Conservation (phyloP, 2,888 invertebrate species). For the Limnephilus rhombicus region DNA sequence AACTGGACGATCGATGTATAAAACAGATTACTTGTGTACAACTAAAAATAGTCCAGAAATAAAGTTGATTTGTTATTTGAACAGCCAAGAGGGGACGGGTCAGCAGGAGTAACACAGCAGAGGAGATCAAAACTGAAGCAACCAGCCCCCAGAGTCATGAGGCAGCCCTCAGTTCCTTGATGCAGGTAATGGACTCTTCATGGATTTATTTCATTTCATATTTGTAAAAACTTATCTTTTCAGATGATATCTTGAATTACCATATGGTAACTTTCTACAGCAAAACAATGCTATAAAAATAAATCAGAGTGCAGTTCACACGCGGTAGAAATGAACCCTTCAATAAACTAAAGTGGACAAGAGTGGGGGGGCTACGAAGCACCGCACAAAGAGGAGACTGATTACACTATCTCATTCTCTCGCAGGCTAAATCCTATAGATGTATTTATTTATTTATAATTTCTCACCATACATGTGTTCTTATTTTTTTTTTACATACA, state of each 20-base stretch:
- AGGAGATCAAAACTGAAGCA: neutral
- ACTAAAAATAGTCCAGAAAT: neutral
- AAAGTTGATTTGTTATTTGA: neutral
- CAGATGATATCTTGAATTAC: neutral
- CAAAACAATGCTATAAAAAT: too few relatives aligned
- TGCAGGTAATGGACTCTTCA: slow-evolving; percentile 70
- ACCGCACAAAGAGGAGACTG: too few relatives aligned
- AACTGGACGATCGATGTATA: neutral
- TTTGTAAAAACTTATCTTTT: neutral
- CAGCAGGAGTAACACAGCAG: slow-evolving; percentile 39
- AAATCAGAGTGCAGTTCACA: too few relatives aligned
- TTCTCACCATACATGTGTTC: too few relatives aligned
- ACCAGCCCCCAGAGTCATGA: slow-evolving; percentile 69
- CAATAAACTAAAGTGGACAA: too few relatives aligned
- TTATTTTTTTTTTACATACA: too few relatives aligned
- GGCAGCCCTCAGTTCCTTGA: slow-evolving; percentile 71
- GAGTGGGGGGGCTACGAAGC: too few relatives aligned
- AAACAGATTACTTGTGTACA: neutral
- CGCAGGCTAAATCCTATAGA: too few relatives aligned
- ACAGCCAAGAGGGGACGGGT: slow-evolving; percentile 41
- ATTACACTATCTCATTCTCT: too few relatives aligned
- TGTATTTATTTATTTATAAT: too few relatives aligned
- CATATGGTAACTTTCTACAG: neutral
- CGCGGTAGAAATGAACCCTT: too few relatives aligned
- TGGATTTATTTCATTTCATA: neutral